Percentiles rank a stretch among this genome's conserved stretches.
phyloP scores from a whole-genome alignment of 2,113 vertebrate species.

The Miniopterus natalensis region DNA sequence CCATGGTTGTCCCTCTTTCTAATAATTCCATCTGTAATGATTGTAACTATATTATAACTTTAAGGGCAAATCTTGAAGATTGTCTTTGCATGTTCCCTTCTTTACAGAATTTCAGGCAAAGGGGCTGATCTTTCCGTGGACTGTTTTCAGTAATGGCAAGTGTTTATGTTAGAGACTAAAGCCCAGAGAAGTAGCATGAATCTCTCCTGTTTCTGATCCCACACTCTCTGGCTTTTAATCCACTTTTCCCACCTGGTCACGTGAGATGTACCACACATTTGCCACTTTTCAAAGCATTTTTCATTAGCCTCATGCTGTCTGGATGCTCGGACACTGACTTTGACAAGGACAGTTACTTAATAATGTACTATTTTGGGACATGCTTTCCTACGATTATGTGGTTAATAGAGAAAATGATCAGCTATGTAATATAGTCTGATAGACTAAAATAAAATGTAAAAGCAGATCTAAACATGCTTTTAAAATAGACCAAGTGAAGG shows the following conservation, averaged over 20 bases:
- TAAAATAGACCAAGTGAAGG: slow-evolving; percentile 8
- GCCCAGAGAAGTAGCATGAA: background rate
- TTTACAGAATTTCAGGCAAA: background rate
- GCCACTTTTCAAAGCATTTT: slow-evolving; percentile 32
- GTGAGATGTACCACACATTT: background rate
- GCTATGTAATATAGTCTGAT: background rate
- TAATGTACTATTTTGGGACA: background rate
- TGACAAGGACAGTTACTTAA: background rate
- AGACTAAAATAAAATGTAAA: slow-evolving; percentile 49
- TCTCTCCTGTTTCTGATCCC: background rate
- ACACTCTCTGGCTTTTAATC: background rate
- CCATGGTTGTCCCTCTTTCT: background rate
- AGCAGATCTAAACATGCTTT: background rate
- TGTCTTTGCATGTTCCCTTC: background rate
- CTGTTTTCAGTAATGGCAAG: background rate
- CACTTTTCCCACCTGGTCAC: background rate
- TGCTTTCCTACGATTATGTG: background rate
- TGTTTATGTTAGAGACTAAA: background rate
- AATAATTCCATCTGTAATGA: background rate
- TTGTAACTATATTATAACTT: background rate
- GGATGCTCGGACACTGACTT: slow-evolving; percentile 16
- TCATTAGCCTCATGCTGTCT: background rate
- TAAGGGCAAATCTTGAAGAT: background rate
- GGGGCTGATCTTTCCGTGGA: background rate
- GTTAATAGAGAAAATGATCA: slow-evolving; percentile 5